These are phyloP conservation scores for Adrianichthys oophorus DNA, from an alignment of 2,797 vertebrate genomes.

Conservation along the genomic window DNA sequence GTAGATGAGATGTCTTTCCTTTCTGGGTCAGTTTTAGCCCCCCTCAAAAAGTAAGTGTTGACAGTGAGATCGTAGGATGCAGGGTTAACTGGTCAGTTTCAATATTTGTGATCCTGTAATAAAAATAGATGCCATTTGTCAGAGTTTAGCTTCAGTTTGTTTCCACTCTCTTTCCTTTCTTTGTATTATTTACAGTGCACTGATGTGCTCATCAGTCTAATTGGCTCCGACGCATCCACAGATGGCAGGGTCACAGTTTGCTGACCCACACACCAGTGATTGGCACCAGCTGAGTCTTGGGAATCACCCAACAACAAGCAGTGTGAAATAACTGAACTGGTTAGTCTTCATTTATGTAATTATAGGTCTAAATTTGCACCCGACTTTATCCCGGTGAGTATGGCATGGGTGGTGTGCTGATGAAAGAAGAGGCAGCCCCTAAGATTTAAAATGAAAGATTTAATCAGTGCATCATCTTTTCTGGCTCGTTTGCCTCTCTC, in stretches of 20 bases:
- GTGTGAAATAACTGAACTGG: conserved; percentile 8
- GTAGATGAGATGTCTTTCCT: conserved; percentile 26
- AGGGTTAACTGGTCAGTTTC: too few species aligned
- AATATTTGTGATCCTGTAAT: too few species aligned
- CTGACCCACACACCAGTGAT: conserved; percentile 50
- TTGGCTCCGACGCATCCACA: conserved; percentile 50
- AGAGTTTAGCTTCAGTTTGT: neutral
- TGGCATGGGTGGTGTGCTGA: conserved; percentile 6
- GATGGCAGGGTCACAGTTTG: conserved; percentile 57
- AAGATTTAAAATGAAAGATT: conserved; percentile 56
- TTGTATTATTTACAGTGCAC: conserved; percentile 8
- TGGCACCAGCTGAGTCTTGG: conserved; percentile 51
- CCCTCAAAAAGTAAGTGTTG: conserved; percentile 17
- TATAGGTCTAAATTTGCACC: conserved; percentile 5
- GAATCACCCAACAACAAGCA: conserved; percentile 21
- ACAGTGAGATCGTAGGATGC: conserved; percentile 19
- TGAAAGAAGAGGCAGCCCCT: conserved; percentile 41
- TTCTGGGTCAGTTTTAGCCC: conserved; percentile 35
- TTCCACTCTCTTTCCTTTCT: neutral
- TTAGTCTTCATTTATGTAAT: conserved; percentile 23
- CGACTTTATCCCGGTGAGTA: conserved; percentile 9
- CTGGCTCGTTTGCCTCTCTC: conserved; percentile 22
- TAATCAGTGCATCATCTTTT: conserved; percentile 60
- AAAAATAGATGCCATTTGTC: too few species aligned
- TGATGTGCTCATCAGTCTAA: conserved; percentile 50